phyloP scores from a whole-genome alignment of 2,113 vertebrate genomes.

The Pleuronectes platessa region DNA sequence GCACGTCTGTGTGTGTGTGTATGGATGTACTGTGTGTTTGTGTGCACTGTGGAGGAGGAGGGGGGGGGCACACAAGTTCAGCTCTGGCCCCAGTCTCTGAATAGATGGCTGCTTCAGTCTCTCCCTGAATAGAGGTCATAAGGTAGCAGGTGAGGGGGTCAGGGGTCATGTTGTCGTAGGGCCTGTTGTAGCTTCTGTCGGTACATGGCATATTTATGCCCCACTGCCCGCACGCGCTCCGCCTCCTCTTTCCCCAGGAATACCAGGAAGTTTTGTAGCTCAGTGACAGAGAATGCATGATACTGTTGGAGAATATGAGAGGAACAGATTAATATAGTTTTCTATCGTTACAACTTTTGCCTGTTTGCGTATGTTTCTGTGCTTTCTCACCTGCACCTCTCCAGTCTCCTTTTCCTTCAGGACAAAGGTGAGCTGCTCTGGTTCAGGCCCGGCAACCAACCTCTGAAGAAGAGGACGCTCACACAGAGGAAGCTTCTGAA shows the following conservation, averaged over 20 bases:
- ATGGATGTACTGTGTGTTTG: slow-evolving; percentile 16
- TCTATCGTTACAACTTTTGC: neutral
- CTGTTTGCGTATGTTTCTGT: neutral
- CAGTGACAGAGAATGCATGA: slow-evolving; percentile 96
- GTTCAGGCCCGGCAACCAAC: slow-evolving; percentile 90
- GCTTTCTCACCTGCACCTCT: slow-evolving; percentile 91
- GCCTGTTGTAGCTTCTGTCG: slow-evolving; percentile 88
- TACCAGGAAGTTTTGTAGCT: slow-evolving; percentile 96
- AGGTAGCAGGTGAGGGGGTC: slow-evolving; percentile 63
- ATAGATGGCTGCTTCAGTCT: slow-evolving; percentile 20
- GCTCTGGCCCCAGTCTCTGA: slow-evolving; percentile 45
- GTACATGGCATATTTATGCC: slow-evolving; percentile 87
- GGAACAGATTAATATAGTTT: neutral
- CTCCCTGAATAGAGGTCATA: slow-evolving; percentile 54
- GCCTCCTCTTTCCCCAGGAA: slow-evolving; percentile 93
- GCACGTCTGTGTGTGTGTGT: slow-evolving; percentile 8
- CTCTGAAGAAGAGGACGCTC: slow-evolving; percentile 91
- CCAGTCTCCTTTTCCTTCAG: slow-evolving; percentile 95
- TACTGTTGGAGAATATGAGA: slow-evolving; percentile 81
- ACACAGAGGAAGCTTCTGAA: slow-evolving; percentile 90
- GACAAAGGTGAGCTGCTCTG: slow-evolving; percentile 89
- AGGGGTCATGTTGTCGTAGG: slow-evolving; percentile 76
- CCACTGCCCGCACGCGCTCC: slow-evolving; percentile 90
- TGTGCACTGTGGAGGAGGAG: slow-evolving; percentile 9
- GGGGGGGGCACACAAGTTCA: slow-evolving; percentile 38